Evolutionary conservation across 2,797 vertebrate genomes (phyloP).

Genomic region (Cuniculus paca): DNA sequence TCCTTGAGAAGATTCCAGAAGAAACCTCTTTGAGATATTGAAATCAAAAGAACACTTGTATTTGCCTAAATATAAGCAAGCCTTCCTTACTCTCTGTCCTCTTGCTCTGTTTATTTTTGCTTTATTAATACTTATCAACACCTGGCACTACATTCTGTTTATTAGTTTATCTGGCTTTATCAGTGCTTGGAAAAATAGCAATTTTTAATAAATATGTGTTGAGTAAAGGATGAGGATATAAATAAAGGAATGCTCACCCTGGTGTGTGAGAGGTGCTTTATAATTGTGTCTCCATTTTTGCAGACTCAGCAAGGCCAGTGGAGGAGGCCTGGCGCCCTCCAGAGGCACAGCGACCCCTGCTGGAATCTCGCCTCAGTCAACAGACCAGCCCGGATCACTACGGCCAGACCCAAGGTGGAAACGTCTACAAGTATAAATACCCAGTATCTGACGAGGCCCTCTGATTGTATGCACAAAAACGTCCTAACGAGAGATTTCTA

Average conservation of each 20-base stretch:
- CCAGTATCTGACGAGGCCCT: background rate
- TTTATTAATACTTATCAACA: background rate
- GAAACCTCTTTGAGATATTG: background rate
- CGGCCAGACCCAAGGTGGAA: background rate
- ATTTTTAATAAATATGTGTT: background rate
- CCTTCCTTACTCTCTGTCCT: background rate
- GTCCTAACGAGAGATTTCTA: background rate
- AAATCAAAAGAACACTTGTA: background rate
- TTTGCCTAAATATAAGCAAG: background rate
- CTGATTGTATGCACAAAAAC: background rate
- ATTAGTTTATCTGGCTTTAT: background rate
- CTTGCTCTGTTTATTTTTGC: conserved; percentile 1
- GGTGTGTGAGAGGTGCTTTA: no score
- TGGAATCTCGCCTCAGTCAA: background rate
- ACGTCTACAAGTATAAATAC: background rate
- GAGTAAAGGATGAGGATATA: background rate
- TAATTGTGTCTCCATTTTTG: background rate
- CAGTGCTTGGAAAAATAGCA: background rate
- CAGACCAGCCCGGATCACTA: background rate
- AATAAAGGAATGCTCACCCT: background rate
- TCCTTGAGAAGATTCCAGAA: background rate
- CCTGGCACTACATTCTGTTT: background rate
- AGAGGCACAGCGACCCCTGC: background rate
- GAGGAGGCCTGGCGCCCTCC: accelerated
- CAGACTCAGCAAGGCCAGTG: background rate